phyloP scores from a whole-genome alignment of 2,113 vertebrate genomes.

The Pedionomus torquatus region DNA sequence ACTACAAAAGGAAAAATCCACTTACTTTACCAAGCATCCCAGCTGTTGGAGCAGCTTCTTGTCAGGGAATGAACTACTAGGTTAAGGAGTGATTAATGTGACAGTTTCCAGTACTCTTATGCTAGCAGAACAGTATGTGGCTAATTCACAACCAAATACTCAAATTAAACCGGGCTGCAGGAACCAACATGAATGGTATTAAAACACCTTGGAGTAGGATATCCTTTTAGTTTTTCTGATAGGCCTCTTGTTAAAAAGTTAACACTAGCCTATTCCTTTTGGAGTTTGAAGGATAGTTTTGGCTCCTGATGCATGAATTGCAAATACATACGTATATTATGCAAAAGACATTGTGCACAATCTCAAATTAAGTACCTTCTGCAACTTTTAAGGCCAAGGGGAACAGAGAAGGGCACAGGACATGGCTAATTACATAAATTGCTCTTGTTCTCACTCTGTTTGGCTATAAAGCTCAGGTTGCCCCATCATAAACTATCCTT shows the following conservation, averaged over 20 bases:
- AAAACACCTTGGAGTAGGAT: neutral
- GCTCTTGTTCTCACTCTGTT: neutral
- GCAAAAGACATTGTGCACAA: neutral
- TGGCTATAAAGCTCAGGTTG: neutral
- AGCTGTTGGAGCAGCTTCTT: neutral
- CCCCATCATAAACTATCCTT: neutral
- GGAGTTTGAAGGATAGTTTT: neutral
- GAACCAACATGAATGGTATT: neutral
- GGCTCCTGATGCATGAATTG: neutral
- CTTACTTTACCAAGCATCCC: neutral
- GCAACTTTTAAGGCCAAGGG: neutral
- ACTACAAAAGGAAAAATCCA: slow-evolving; percentile 1
- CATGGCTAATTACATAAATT: accelerated
- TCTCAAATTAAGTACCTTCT: neutral
- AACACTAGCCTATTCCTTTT: neutral
- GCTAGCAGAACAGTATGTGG: neutral
- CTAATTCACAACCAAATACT: neutral
- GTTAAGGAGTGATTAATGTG: neutral
- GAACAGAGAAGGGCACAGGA: neutral
- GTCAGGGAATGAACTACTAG: neutral
- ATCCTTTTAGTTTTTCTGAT: neutral
- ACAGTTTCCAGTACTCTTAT: neutral
- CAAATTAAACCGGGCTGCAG: neutral
- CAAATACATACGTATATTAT: neutral
- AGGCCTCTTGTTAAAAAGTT: neutral